A percentile compares a stretch with the other conserved stretches of the same genome.
phyloP scores from a whole-genome alignment of 2,888 invertebrate genomes.

The Drosophila kambysellisi region DNA sequence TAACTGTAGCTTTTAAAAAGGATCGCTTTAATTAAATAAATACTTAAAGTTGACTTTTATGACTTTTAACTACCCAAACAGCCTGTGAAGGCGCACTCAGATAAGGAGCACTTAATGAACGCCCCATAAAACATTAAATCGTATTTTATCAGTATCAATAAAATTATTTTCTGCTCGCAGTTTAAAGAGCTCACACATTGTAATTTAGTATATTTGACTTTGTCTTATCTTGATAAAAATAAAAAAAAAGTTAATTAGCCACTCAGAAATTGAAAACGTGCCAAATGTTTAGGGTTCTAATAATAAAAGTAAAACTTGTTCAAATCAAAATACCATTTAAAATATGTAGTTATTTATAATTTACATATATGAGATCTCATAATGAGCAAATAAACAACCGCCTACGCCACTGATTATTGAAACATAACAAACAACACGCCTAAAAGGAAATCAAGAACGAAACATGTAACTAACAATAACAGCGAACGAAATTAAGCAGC shows the following conservation, averaged over 20 bases:
- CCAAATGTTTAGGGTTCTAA: slow-evolving; percentile 14
- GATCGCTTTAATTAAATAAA: slow-evolving; percentile 15
- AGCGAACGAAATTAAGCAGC: slow-evolving; percentile 55
- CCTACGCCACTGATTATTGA: slow-evolving; percentile 49
- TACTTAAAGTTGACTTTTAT: background rate
- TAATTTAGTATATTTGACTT: slow-evolving; percentile 18
- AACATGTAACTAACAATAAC: slow-evolving; percentile 59
- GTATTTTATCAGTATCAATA: slow-evolving; percentile 68
- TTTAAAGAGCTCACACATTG: slow-evolving; percentile 35
- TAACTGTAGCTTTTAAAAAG: slow-evolving; percentile 5
- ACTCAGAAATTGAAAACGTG: slow-evolving; percentile 24
- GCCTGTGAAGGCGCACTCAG: slow-evolving; percentile 28
- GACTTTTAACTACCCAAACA: slow-evolving; percentile 5
- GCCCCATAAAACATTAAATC: slow-evolving; percentile 55
- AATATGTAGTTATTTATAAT: background rate
- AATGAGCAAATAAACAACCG: background rate
- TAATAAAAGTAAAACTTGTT: background rate
- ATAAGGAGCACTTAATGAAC: slow-evolving; percentile 56
- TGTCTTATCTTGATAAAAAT: slow-evolving; percentile 52
- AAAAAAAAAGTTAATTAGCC: slow-evolving; percentile 41
- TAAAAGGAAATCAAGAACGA: slow-evolving; percentile 59
- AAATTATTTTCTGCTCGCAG: slow-evolving; percentile 26
- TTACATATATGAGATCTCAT: background rate
- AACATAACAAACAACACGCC: slow-evolving; percentile 48
- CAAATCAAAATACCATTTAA: background rate